Evolutionary conservation across 23 tunicate genomes (phyloP), one percentile per base, ranked within the genome.

Genomic region (Ciona savignyi): DNA sequence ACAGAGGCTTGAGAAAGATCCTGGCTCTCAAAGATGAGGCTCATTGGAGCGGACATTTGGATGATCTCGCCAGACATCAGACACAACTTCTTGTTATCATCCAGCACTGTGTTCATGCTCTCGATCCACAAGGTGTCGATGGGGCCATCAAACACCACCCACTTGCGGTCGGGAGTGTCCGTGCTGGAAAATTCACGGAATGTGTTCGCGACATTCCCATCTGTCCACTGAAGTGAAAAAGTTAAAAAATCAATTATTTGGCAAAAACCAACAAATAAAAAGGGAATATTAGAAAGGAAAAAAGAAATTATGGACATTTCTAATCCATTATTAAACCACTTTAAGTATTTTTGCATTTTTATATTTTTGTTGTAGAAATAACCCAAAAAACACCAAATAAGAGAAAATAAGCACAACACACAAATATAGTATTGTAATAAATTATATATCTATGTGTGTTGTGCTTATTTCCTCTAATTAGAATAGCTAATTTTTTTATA

Each of bases 191-290:
- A 94, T 69, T 87, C 83, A 23, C 99, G 90, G 77, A 94, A 94
- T 2, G 94, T 94, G 68, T 88, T 94, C 29, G 99, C 99, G 19
- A 94, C 99, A 62, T 87, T 94, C 6, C 99, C 99, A 65, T 94
- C 99, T 4, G 99, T 82, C 99, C 99, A 94, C 97, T 91, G 69
- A n/a, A n/a, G n/a, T n/a, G n/a, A n/a, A n/a, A n/a, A n/a, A n/a
- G n/a, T n/a, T n/a, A n/a, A n/a, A n/a, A n/a, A n/a, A n/a, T n/a
- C n/a, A n/a, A n/a, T n/a, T n/a, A n/a, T n/a, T n/a, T n/a, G n/a
- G n/a, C n/a, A n/a, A n/a, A n/a, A n/a, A n/a, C n/a, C n/a, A n/a
- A n/a, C n/a, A n/a, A n/a, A n/a, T n/a, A n/a, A n/a, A n/a, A n/a
- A n/a, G n/a, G n/a, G n/a, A n/a, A n/a, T n/a, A n/a, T n/a, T n/a